These are phyloP conservation scores for Catocala nupta DNA, from an alignment of 2,888 invertebrate genomes.

Conservation along the genomic window DNA sequence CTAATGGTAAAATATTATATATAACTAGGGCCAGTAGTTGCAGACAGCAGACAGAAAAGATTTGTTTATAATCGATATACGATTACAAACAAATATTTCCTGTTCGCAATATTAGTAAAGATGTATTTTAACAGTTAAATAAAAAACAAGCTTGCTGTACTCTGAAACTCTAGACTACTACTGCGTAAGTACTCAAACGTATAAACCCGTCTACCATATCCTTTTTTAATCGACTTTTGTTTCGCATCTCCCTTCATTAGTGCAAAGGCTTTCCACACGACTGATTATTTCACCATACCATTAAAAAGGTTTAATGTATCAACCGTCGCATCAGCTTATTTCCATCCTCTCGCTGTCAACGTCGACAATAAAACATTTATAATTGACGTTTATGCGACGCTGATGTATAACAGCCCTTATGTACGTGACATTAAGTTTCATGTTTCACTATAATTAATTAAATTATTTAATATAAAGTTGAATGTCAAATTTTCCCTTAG, in stretches of 20 bases:
- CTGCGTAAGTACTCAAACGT: too few relatives aligned
- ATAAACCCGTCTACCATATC: too few relatives aligned
- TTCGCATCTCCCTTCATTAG: neutral
- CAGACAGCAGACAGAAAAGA: too few relatives aligned
- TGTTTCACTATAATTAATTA: constrained; percentile 55
- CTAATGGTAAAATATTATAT: too few relatives aligned
- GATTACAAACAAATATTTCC: too few relatives aligned
- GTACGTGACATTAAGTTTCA: constrained; percentile 50
- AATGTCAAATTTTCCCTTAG: constrained; percentile 13
- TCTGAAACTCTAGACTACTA: too few relatives aligned
- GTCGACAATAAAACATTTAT: constrained; percentile 56
- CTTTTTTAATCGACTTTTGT: neutral
- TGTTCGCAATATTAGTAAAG: too few relatives aligned
- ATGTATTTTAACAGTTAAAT: too few relatives aligned
- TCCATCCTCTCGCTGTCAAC: constrained; percentile 49
- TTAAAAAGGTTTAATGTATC: constrained; percentile 18
- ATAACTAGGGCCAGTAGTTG: too few relatives aligned
- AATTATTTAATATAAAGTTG: constrained; percentile 43
- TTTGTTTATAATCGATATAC: too few relatives aligned
- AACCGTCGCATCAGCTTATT: constrained; percentile 26
- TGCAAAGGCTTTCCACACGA: neutral
- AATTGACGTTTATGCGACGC: constrained; percentile 57
- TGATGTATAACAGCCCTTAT: constrained; percentile 54
- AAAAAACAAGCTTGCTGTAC: too few relatives aligned
- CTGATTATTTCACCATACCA: constrained; percentile 1